Evolutionary conservation across 1,140 invertebrate genomes (phyloP), one percentile per base, ranked within the genome.

Genomic region (Pseudobourletiella spinata): DNA sequence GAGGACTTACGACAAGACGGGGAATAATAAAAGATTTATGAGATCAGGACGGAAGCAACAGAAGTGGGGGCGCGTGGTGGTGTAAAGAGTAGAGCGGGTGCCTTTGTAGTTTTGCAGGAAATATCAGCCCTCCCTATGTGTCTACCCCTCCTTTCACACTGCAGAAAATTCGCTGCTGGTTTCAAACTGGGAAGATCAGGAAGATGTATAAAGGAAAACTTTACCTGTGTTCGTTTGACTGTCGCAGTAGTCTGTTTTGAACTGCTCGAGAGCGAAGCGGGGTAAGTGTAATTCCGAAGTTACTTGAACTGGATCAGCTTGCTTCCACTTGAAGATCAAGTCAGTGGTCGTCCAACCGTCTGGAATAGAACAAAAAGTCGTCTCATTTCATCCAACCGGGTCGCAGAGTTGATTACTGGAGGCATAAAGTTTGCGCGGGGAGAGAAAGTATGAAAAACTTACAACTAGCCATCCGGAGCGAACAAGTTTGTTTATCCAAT

Each of bases 381-480:
- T 18, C 20, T 48, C 18, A 48, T 48, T 48, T 48, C 22, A 15
- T 48, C n/a, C n/a, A n/a, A n/a, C n/a, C n/a, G n/a, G n/a, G n/a
- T n/a, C n/a, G n/a, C n/a, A n/a, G n/a, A n/a, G n/a, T n/a, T n/a
- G n/a, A n/a, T 11, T 39, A 11, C n/a, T 39, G n/a, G 32, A 39
- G n/a, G 32, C 8, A 39, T n/a, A 39, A 39, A 39, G n/a, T n/a
- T 39, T 16, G 29, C 15, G 15, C 8, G n/a, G 3, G 22, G 15
- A 57, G 8, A 43, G 25, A 39, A 8, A 39, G 8, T 8, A 11
- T 39, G 35, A 39, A 39, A 44, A 8, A 91, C 91, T 92, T 77
- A 95, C 92, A 96, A 74, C 91, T 95, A 65, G 91, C 91, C 89
- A 96, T 94, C 71, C 88, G 80, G 54, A 96, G 80, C 48, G 89